phyloP scores from a whole-genome alignment of 2,797 vertebrate species.

The Prionace glauca region DNA sequence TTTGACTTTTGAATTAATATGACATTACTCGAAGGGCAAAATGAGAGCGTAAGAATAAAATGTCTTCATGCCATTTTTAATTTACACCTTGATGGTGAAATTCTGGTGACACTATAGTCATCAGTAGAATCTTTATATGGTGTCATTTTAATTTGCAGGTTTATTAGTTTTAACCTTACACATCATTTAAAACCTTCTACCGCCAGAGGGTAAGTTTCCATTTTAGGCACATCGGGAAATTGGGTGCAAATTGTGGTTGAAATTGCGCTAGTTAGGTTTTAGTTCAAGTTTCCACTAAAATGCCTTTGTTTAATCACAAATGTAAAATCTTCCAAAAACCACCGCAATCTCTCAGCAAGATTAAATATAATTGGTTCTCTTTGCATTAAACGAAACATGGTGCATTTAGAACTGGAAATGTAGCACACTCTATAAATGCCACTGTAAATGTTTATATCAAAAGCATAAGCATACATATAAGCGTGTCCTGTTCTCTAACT shows the following conservation, averaged over 20 bases:
- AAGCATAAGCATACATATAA: neutral
- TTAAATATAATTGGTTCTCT: neutral
- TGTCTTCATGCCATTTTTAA: neutral
- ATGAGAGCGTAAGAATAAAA: neutral
- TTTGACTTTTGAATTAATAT: neutral
- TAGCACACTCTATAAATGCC: neutral
- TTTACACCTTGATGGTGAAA: neutral
- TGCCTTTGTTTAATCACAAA: slow-evolving; percentile 10
- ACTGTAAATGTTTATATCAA: neutral
- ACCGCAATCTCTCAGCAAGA: neutral
- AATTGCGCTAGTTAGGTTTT: slow-evolving; percentile 8
- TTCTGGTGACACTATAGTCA: neutral
- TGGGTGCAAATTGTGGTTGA: slow-evolving; percentile 22
- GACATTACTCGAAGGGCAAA: neutral
- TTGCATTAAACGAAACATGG: neutral
- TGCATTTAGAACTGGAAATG: neutral
- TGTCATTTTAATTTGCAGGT: neutral
- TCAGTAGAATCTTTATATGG: neutral
- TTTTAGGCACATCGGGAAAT: slow-evolving; percentile 11
- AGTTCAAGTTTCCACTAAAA: slow-evolving; percentile 25
- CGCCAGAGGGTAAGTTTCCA: neutral
- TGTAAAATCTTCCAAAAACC: slow-evolving; percentile 6
- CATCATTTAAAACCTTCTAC: neutral
- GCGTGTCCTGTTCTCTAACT: neutral
- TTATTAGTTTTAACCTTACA: neutral